Evolutionary conservation across 2,888 invertebrate species (phyloP).

Genomic region (Pristionchus arcanus): DNA sequence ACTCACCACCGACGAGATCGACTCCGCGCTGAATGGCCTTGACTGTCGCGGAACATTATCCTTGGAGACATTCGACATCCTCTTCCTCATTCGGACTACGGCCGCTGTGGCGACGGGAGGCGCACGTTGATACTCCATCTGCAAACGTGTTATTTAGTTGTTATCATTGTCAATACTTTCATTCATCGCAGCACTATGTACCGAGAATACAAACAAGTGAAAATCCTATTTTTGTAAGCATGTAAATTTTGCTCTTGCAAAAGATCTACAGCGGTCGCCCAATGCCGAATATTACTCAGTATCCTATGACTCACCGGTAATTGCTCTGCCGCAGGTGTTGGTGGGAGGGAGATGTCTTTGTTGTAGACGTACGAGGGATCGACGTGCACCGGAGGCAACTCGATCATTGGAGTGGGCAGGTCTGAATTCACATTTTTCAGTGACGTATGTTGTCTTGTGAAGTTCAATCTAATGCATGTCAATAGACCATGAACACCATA

Average conservation of each 20-base stretch:
- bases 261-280: too few species aligned
- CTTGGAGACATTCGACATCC: neutral
- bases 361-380: neutral
- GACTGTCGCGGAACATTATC: neutral
- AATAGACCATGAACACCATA: too few species aligned
- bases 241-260: too few species aligned
- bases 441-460: too few species aligned
- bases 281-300: too few species aligned
- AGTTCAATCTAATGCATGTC: too few species aligned
- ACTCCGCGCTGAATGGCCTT: neutral
- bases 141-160: neutral
- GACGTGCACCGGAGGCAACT: constrained; percentile 15
- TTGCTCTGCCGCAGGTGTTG: neutral
- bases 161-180: too few species aligned
- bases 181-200: neutral
- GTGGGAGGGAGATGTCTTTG: neutral
- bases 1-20: constrained; percentile 21
- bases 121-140: constrained; percentile 1
- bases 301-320: neutral
- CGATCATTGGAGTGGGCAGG: constrained; percentile 5
- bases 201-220: neutral
- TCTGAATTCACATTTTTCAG: neutral
- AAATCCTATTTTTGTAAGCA: neutral
- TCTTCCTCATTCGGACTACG: neutral
- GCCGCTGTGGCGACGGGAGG: neutral